Percentiles rank a stretch among this genome's conserved stretches.
phyloP scores from a whole-genome alignment of 1,140 invertebrate genomes.

The Bilobella aurantiaca region DNA sequence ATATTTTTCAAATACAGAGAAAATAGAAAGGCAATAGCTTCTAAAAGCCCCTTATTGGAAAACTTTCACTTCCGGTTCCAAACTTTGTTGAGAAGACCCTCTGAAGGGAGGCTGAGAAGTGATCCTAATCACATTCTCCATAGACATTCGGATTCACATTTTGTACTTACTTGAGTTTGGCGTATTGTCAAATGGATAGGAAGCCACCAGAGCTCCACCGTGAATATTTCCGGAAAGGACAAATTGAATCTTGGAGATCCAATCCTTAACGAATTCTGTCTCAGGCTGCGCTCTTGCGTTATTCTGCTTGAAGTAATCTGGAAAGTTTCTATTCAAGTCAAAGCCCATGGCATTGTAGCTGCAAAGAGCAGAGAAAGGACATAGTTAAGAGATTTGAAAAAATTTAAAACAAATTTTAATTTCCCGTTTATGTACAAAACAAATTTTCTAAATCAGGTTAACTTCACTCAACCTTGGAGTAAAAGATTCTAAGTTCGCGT shows the following conservation, averaged over 20 bases:
- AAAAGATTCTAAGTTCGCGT: no score
- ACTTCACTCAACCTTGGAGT: not conserved
- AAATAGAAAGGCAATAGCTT: no score
- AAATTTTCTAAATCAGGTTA: no score
- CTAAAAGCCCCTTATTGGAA: no score
- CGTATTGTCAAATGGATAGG: constrained; percentile 85
- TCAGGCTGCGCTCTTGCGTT: constrained; percentile 77
- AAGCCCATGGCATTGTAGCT: constrained; percentile 78
- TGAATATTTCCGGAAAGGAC: constrained; percentile 82
- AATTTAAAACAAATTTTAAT: no score
- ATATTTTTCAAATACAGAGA: no score
- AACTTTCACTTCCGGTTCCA: no score
- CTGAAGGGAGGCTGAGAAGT: no score
- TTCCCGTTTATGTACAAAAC: no score
- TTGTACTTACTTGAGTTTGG: constrained; percentile 71
- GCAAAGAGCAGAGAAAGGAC: constrained; percentile 12
- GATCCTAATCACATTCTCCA: no score
- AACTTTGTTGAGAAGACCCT: no score
- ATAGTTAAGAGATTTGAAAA: no score
- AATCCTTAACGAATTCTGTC: constrained; percentile 86
- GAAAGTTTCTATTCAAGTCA: constrained; percentile 84
- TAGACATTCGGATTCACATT: not conserved
- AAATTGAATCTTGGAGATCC: constrained; percentile 84
- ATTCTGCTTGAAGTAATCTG: constrained; percentile 78
- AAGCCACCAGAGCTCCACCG: constrained; percentile 81